A percentile compares a stretch with the other conserved stretches of the same genome.
phyloP scores from a whole-genome alignment of 2,113 vertebrate genomes.

The Psephotus haematonotus region DNA sequence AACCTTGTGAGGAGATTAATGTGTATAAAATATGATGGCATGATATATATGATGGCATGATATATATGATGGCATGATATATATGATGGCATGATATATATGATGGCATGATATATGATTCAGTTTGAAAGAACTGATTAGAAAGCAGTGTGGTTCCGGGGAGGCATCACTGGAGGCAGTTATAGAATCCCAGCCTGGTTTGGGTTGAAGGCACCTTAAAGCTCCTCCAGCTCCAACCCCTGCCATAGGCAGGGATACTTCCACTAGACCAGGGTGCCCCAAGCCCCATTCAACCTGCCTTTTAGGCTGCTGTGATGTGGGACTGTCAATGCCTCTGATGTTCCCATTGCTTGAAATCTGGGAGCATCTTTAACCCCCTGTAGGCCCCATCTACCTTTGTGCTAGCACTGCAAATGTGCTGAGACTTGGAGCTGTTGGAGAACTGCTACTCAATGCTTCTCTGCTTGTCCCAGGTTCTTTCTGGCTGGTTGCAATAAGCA shows the following conservation, averaged over 20 bases:
- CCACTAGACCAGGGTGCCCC: neutral
- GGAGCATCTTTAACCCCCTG: neutral
- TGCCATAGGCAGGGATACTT: neutral
- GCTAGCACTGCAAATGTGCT: neutral
- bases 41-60: too few species aligned
- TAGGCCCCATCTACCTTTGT: neutral
- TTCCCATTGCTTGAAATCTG: neutral
- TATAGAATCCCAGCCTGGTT: neutral
- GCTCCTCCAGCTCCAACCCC: neutral
- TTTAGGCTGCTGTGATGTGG: neutral
- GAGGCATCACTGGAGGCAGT: neutral
- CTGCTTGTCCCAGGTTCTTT: neutral
- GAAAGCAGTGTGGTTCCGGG: neutral
- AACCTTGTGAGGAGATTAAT: neutral
- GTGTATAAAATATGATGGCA: neutral
- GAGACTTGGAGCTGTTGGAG: neutral
- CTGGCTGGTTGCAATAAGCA: neutral
- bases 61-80: too few species aligned
- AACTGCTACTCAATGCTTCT: neutral
- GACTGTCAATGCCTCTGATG: rapidly evolving
- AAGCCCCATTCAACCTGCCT: neutral
- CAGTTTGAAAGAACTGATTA: neutral
- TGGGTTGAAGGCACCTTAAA: neutral
- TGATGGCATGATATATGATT: neutral
- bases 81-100: too few species aligned